phyloP scores from a whole-genome alignment of 2,797 vertebrate genomes.

The Molossus alvarezi region DNA sequence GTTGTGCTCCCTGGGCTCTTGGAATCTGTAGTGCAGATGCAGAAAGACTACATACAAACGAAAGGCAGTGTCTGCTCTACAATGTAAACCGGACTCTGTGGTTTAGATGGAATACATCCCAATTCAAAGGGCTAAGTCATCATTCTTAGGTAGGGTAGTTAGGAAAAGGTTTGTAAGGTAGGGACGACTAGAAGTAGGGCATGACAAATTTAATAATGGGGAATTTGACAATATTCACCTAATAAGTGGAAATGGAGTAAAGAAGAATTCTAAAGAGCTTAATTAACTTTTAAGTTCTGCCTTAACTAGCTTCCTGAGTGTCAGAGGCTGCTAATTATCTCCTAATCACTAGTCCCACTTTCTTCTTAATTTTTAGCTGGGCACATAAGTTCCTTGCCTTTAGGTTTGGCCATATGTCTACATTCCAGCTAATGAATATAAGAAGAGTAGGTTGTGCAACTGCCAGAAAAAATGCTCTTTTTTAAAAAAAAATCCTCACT shows the following conservation, averaged over 20 bases:
- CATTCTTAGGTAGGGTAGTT: background rate
- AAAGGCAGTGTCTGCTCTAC: background rate
- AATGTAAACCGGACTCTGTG: background rate
- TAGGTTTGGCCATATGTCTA: background rate
- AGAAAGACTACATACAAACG: background rate
- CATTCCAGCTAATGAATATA: slow-evolving; percentile 31
- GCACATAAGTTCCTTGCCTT: background rate
- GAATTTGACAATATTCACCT: background rate
- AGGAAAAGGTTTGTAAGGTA: background rate
- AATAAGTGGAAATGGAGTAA: background rate
- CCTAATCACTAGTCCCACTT: background rate
- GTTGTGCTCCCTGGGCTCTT: background rate
- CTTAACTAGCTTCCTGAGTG: background rate
- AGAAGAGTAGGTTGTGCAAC: background rate
- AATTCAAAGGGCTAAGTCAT: background rate
- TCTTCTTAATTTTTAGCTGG: background rate
- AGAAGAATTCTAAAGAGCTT: slow-evolving; percentile 18
- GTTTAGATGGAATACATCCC: background rate
- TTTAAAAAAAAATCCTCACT: too few species aligned
- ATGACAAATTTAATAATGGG: background rate
- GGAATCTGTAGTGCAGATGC: background rate
- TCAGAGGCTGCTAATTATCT: background rate
- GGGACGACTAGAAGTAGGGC: background rate
- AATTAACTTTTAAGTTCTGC: background rate
- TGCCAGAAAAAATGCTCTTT: background rate